Evolutionary conservation across 2,797 vertebrate genomes (phyloP), one percentile per base, ranked within the genome.

Genomic region (Manis javanica): DNA sequence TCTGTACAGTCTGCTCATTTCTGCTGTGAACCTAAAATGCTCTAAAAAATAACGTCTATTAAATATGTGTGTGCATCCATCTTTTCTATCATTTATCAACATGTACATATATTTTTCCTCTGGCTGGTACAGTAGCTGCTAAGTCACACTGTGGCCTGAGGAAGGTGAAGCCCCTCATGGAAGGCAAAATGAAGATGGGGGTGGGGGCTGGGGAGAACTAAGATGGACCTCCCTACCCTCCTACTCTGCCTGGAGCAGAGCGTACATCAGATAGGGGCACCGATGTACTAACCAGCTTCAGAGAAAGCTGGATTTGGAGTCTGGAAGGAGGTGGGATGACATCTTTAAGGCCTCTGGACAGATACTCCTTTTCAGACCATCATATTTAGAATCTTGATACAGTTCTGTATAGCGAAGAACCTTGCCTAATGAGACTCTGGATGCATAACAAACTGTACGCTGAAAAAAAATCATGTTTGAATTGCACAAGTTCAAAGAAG

Each of bases 401-500:
- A 51, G 29, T 51, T 92, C 49, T 37, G 19, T 61, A n/a, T 18
- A 55, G 21, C 74, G 7, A 66, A 68, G 23, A 46, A 12, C 51
- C 51, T 69, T 63, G 86, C 57, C 91, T 78, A 69, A 71, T 77
- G 82, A 72, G 53, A 61, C 74, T 78, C 31, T 69, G 75, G 46
- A 75, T 51, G 37, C 1, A 5, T 23, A 64, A 91, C 78, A 90
- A 79, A 53, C 16, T 34, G 37, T 15, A n/a, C 68, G 82, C 66
- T 90, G 55, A 16, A 59, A 72, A 87, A n/a, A 77, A 69, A 26
- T 55, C 24, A 0, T n/a, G 81, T 51, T 82, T 93, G 68, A 94
- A 79, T 75, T 75, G 84, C 68, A n/a, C 66, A 31, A 88, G 59
- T 53, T 89, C 53, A 79, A 74, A 74, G 42, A 93, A 82, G 53